phyloP scores from a whole-genome alignment of 1,140 invertebrate species.

The Drosophila ficusphila region DNA sequence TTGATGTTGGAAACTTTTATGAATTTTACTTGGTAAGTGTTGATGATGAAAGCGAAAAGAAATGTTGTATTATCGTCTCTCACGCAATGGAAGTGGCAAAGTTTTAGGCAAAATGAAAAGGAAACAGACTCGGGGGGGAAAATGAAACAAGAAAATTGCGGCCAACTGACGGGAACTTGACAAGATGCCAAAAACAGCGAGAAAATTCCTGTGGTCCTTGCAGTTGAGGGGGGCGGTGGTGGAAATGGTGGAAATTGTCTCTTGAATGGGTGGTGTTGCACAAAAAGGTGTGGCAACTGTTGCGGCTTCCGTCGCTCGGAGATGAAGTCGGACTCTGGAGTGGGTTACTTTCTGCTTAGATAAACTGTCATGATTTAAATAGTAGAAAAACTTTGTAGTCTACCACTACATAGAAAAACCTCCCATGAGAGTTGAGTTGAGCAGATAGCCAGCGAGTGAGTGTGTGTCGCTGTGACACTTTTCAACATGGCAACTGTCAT shows the following conservation, averaged over 20 bases:
- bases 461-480: constrained; percentile 59
- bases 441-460: constrained; percentile 1
- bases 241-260: constrained; percentile 7
- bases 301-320: constrained; percentile 42
- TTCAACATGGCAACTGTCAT: constrained; percentile 78
- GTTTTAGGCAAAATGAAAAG: constrained; percentile 39
- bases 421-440: constrained; percentile 3
- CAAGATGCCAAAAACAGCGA: constrained; percentile 77
- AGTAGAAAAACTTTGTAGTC: constrained; percentile 75
- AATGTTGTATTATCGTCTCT: constrained; percentile 47
- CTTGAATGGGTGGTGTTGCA: constrained; percentile 14
- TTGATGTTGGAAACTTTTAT: constrained; percentile 10
- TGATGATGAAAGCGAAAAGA: neutral
- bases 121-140: constrained; percentile 1
- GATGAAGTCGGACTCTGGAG: constrained; percentile 4
- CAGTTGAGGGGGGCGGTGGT: constrained; percentile 27
- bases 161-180: constrained; percentile 63
- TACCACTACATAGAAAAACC: constrained; percentile 54
- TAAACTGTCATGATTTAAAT: constrained; percentile 82
- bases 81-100: constrained; percentile 67
- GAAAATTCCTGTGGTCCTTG: constrained; percentile 52
- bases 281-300: constrained; percentile 73
- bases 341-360: constrained; percentile 63
- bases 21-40: neutral
- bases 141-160: constrained; percentile 32